Base-by-base conservation (phyloP, 92 coral and sea anemone genomes). In the Zoanthus gigantus region DNA sequence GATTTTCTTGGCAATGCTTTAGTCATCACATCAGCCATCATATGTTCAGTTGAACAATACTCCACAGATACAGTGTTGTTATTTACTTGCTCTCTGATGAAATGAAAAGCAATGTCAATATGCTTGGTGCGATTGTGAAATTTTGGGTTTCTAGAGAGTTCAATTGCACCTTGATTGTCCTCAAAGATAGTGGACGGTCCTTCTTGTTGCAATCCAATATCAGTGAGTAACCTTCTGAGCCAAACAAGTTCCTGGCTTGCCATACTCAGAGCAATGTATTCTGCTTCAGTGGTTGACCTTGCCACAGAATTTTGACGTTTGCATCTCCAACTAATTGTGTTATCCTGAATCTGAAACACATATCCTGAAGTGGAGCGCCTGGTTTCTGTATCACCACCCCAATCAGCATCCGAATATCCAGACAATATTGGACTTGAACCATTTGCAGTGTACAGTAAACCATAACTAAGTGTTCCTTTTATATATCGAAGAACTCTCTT, bases 41-140 rank as follows among this genome's bases (percentile, higher is more conserved):
- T 84, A 32, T 84, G 12, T 46, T 84, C 88, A 12, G 88, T 84
- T 50, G 10, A 61, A 48, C 81, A 72, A 72, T 84, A 84, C 68
- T n/a, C 48, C 18, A 83, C 78, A 69, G 15, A 18, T 15, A 71
- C 71, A 46, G 42, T 45, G 47, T 84, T 83, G 67, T 71, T 65
- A 12, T 71, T 14, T 46, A 84, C 80, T 68, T 73, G 52, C 48
- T 83, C 87, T 68, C 87, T 83, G 28, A 83, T 54, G 37, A 80
- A 80, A 16, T 80, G 85, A 80, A 80, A 80, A 18, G 50, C 75
- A 29, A 80, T 42, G 29, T 80, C 85, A 31, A 80, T 80, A 60
- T 80, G 85, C 46, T 80, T 80, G 37, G 85, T 80, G 65, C 85
- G 85, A 42, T 80, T 80, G 58, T 80, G 85, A n/a, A 80, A 80